Base-by-base conservation (phyloP, 2,888 invertebrate species). In the Ormyrus nitidulus region DNA sequence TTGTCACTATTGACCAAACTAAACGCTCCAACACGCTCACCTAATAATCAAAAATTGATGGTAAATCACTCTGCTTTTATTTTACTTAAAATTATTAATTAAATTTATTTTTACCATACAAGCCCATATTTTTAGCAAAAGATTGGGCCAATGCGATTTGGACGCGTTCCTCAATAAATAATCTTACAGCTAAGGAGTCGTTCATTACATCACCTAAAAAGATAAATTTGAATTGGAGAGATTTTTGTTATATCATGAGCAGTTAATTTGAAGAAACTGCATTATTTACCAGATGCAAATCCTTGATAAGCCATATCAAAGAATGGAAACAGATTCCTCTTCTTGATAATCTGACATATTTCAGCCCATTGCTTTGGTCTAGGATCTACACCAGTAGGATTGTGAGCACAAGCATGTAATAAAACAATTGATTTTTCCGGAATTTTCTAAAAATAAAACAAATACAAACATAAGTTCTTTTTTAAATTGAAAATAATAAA, bases 281-380 rank as follows among this genome's bases (percentile, higher is more conserved):
- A 75, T 62, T 73, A 83, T 76, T 81, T 87, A 92, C 92, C 97
- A 75, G 96, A 96, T 6, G 98, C 98, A 91, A 98, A 98, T 56
- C 98, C 98, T 92, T 99, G 99, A 92, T 99, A 99, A 54, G 99
- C 99, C 98, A 99, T 98, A 91, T 99, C 99, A 90, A 99, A 98
- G 93, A 95, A 99, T 49, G 98, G 96, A 89, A 96, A 96, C 34
- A 99, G 90, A 75, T 97, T 95, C 86, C 92, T 94, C 82, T 94
- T 93, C 90, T 97, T 98, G 81, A 98, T 93, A 6, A 97, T 91
- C 85, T 93, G 90, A 0, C 97, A 97, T 1, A 99, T 92, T 91
- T 97, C 95, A 77, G 93, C 92, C 99, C 99, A 99, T 89, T 98
- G 97, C 77, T 96, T 95, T 6, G 93, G 93, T 82, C 92, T 94